These are phyloP conservation scores for Astreopora myriophthalma DNA, from an alignment of 64 coral and sea anemone genomes.

Conservation along the genomic window DNA sequence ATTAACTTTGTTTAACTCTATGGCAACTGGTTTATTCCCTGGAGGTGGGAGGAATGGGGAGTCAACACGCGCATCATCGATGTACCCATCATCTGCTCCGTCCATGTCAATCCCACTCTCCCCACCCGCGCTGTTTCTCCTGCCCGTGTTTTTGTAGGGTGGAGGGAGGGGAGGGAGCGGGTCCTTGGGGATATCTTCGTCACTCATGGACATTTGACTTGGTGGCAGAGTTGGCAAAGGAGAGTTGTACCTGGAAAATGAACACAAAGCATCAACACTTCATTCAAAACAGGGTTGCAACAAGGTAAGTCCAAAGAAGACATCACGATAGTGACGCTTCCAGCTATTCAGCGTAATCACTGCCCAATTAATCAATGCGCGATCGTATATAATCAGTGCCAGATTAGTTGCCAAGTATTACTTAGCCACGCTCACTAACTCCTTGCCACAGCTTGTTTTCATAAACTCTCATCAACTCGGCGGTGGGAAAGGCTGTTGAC, in stretches of 20 bases:
- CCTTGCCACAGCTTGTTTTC: too few species aligned
- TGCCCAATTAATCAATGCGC: too few species aligned
- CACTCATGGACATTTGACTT: not conserved
- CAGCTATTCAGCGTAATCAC: too few species aligned
- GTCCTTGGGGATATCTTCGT: not conserved
- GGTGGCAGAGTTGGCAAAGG: conserved; percentile 24
- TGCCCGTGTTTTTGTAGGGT: not conserved
- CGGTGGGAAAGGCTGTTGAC: too few species aligned
- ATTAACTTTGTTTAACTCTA: not conserved
- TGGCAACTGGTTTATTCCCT: not conserved
- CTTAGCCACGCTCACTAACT: too few species aligned
- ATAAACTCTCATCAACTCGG: too few species aligned
- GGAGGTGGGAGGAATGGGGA: not conserved
- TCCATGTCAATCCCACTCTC: conserved; percentile 12
- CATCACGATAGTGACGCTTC: too few species aligned
- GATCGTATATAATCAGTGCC: too few species aligned
- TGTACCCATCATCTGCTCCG: not conserved
- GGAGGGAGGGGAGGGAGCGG: conserved; percentile 15
- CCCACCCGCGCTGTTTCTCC: conserved; percentile 1
- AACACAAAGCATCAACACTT: not conserved
- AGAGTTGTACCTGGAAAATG: conserved; percentile 5
- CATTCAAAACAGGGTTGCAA: too few species aligned
- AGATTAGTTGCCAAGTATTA: too few species aligned
- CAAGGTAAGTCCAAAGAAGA: too few species aligned
- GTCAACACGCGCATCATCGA: not conserved